Conservation (phyloP, 1,140 invertebrate genomes). For the Oncopeltus fasciatus region DNA sequence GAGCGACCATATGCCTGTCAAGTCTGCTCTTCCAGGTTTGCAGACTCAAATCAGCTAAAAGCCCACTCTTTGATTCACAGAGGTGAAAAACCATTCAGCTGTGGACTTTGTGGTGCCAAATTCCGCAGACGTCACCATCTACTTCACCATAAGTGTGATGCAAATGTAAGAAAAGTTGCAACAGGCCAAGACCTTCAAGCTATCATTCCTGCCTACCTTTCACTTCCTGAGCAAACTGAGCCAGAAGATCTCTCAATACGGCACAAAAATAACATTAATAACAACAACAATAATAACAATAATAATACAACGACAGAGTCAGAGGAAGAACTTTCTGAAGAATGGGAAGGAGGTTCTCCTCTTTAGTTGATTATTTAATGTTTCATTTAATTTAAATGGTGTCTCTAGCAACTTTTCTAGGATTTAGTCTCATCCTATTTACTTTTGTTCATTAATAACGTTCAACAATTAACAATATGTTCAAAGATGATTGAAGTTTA, state of each 20-base stretch:
- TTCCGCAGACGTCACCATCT: slow-evolving; percentile 73
- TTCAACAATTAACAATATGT: too few species aligned
- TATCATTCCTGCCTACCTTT: slow-evolving; percentile 14
- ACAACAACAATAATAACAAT: slow-evolving; percentile 20
- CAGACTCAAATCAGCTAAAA: slow-evolving; percentile 86
- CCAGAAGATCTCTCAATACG: slow-evolving; percentile 67
- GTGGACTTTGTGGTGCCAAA: slow-evolving; percentile 53
- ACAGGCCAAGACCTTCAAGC: slow-evolving; percentile 21
- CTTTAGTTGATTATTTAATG: neutral
- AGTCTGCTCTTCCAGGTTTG: slow-evolving; percentile 76
- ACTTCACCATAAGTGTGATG: slow-evolving; percentile 64
- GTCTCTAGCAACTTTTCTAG: neutral
- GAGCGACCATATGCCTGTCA: slow-evolving; percentile 88
- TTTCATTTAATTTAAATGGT: neutral
- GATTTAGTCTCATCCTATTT: too few species aligned
- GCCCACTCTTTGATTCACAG: slow-evolving; percentile 79
- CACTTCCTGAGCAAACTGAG: slow-evolving; percentile 69
- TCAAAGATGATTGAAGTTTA: too few species aligned
- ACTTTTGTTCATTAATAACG: too few species aligned
- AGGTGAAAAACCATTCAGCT: slow-evolving; percentile 76
- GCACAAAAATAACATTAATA: slow-evolving; percentile 15
- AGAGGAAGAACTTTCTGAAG: slow-evolving; percentile 12
- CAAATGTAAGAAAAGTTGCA: slow-evolving; percentile 14
- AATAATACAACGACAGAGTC: slow-evolving; percentile 13
- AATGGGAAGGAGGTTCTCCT: slow-evolving; percentile 8